Base-by-base conservation (phyloP, 2,113 vertebrate species). In the Micronycteris hirsuta region DNA sequence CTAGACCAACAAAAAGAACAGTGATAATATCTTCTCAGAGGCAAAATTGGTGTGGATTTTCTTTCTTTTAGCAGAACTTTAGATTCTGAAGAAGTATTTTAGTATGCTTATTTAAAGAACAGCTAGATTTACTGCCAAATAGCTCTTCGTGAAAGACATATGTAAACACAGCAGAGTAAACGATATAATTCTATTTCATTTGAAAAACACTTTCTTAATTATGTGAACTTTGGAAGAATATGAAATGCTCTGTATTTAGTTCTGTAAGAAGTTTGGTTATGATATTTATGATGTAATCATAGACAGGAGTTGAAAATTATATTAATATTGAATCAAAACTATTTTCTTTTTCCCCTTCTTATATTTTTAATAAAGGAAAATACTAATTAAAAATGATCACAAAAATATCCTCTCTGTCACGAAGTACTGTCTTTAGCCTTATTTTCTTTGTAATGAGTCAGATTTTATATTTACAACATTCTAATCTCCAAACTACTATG, bases 101-200 rank as follows among this genome's bases (percentile, higher is more conserved):
- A 81, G 95, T 97, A 52, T 81, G 84, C 94, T 97, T 98, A 97
- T 98, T 97, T 98, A 97, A 98, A 93, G 97, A 97, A 97, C 95
- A 96, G 88, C 65, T 97, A 97, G 94, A 91, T 94, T 97, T 96
- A 89, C 97, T 98, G 97, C 97, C 97, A 98, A 97, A 95, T 93
- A 96, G 89, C 93, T 97, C 97, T 98, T 97, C 97, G 89, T 97
- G 97, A 97, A 98, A 97, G 97, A 97, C 96, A 96, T 97, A 97
- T 98, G 97, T 97, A 98, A 98, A 97, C 96, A 97, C 94, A 96
- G 78, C 95, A 96, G 96, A 97, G 97, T 97, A 97, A 97, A 97
- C 20, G 93, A 98, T 96, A 97, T 96, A 97, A 96, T 97, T 98
- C 97, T 93, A 96, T 96, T 97, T 95, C 97, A 87, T 92, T 96